These are phyloP conservation scores for Drosophila pseudoananassae DNA, from an alignment of 1,140 invertebrate genomes.

Conservation along the genomic window DNA sequence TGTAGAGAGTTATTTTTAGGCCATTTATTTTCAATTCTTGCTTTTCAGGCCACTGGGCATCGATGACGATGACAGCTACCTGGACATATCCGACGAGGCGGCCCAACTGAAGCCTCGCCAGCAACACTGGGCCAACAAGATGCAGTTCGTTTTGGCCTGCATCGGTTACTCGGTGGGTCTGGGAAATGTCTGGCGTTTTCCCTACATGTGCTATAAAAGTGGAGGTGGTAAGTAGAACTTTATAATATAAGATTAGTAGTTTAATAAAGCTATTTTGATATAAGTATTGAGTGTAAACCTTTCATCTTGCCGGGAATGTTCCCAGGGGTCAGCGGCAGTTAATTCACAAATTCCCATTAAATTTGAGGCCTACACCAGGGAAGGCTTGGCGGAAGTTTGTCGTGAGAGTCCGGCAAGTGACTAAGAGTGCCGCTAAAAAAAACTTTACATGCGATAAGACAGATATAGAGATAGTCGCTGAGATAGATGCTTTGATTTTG, in stretches of 20 bases:
- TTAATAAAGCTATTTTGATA: neutral
- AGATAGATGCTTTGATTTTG: conserved; percentile 64
- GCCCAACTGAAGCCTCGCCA: conserved; percentile 89
- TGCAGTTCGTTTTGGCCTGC: conserved; percentile 95
- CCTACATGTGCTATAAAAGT: conserved; percentile 93
- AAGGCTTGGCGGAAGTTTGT: conserved; percentile 40
- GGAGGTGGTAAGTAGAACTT: conserved; percentile 89
- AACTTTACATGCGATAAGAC: conserved; percentile 32
- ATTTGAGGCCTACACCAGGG: conserved; percentile 6
- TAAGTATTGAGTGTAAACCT: neutral
- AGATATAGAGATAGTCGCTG: conserved; percentile 26
- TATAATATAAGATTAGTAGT: neutral
- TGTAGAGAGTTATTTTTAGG: neutral
- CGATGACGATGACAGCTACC: conserved; percentile 88
- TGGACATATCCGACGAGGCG: conserved; percentile 87
- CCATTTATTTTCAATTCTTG: conserved; percentile 2
- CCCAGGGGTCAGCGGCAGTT: conserved; percentile 23
- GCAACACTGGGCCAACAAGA: conserved; percentile 94
- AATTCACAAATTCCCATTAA: conserved; percentile 2
- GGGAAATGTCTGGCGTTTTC: conserved; percentile 96
- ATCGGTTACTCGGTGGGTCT: conserved; percentile 96
- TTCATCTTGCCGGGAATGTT: neutral
- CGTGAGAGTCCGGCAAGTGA: conserved; percentile 20
- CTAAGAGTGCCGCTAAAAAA: conserved; percentile 31
- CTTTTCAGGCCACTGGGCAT: conserved; percentile 87